Percentiles rank a stretch among this genome's conserved stretches.
Evolutionary conservation across 2,113 vertebrate genomes (phyloP).

Genomic region (Gymnorhina tibicen): DNA sequence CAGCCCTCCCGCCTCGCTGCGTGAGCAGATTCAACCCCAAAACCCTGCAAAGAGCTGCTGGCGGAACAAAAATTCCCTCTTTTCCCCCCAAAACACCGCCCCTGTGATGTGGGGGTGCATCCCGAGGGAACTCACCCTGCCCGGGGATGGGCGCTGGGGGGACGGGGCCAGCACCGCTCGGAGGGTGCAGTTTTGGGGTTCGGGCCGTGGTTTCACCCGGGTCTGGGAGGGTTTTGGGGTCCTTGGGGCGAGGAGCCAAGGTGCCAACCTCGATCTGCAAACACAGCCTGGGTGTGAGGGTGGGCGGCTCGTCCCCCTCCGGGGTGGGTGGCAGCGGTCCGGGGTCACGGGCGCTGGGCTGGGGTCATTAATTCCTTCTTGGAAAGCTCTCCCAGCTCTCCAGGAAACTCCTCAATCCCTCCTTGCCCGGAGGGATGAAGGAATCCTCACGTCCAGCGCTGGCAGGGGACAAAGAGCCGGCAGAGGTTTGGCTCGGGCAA

Average conservation of each 20-base stretch:
- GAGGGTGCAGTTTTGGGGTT: background rate
- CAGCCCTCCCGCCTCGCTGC: background rate
- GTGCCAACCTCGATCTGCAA: constrained; percentile 71
- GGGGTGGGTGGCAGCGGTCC: rapidly evolving
- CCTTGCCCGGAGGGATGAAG: background rate
- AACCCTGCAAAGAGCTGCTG: background rate
- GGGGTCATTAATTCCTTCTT: background rate
- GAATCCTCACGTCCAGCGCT: rapidly evolving
- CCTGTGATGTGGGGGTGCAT: rapidly evolving
- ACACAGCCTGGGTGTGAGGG: background rate
- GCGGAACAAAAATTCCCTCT: background rate
- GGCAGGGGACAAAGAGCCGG: background rate
- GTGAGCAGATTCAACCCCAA: background rate
- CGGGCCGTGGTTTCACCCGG: background rate
- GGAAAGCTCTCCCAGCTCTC: background rate
- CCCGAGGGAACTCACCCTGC: constrained; percentile 39
- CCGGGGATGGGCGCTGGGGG: constrained; percentile 1
- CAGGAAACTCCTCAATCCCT: rapidly evolving
- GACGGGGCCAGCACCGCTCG: rapidly evolving
- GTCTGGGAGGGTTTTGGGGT: background rate
- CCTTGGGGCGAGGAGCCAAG: constrained; percentile 41
- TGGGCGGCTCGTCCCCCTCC: rapidly evolving
- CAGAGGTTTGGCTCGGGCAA: rapidly evolving
- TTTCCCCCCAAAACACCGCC: background rate
- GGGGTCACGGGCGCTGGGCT: background rate